Base-by-base conservation (phyloP, 1,140 invertebrate species). In the Brevipalpus yothersi region DNA sequence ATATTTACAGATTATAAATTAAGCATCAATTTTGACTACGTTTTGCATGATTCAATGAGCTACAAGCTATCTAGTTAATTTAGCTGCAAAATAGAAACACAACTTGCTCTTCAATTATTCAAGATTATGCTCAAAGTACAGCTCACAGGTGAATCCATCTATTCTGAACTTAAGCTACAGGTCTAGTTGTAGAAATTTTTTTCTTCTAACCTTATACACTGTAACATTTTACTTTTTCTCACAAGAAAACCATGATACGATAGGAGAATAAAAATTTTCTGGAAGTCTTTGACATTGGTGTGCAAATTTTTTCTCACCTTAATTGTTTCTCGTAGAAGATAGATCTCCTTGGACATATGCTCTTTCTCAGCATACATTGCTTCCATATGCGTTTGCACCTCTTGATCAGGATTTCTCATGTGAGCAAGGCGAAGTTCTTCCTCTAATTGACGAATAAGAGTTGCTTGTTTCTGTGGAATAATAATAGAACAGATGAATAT, bases 291-390 rank as follows among this genome's bases (percentile, higher is more conserved):
- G 43, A 45, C n/a, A n/a, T 51, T 51, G 49, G 21, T 12, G n/a
- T 51, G 43, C n/a, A 45, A 12, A 45, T 53, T 53, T 19, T 12
- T 12, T 21, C 13, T 17, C 71, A 87, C 86, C 80, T 91, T 92
- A 68, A 92, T 91, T 45, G 89, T 93, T 70, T 93, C 88, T 43
- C 87, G 78, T 58, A 97, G 78, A 68, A 96, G 90, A 60, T 86
- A 82, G 63, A 94, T 88, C 76, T 97, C 92, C 67, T 91, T 82
- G 63, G 83, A 83, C 65, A 95, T 79, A 70, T 92, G 87, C 73
- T 95, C 89, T 70, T 94, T 93, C 72, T 95, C 90, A 55, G 84
- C 80, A 70, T 85, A 90, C 43, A 94, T 75, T 60, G 82, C 81
- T 73, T 94, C 88, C 75, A 91, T 81, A 75, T 90, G 88, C 70